A percentile compares a stretch with the other conserved stretches of the same genome.
phyloP scores from a whole-genome alignment of 2,888 invertebrate species.

The Odiellus spinosus region DNA sequence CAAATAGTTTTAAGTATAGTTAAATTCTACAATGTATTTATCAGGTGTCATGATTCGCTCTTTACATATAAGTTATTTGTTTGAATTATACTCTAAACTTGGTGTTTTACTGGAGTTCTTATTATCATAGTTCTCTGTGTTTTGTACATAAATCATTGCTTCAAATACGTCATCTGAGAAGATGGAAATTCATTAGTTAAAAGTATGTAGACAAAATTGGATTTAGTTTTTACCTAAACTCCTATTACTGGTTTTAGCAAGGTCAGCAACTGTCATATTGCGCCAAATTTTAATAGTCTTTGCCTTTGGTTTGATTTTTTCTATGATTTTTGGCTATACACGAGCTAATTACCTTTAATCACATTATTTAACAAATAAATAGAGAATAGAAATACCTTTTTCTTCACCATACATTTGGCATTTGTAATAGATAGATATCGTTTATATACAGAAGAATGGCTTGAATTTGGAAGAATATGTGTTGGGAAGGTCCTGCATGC shows the following conservation, averaged over 20 bases:
- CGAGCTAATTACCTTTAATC: too few relatives aligned
- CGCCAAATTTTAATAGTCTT: conserved; percentile 48
- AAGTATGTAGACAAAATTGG: conserved; percentile 2
- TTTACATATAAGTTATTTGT: neutral
- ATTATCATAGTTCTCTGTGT: conserved; percentile 39
- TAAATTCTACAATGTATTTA: neutral
- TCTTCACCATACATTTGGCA: too few relatives aligned
- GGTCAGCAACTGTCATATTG: conserved; percentile 59
- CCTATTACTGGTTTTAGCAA: conserved; percentile 37
- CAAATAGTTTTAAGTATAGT: neutral
- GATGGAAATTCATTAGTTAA: conserved; percentile 2
- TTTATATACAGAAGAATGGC: too few relatives aligned
- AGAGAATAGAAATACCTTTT: too few relatives aligned
- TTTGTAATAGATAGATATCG: too few relatives aligned
- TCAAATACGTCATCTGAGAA: conserved; percentile 50
- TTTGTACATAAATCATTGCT: conserved; percentile 47
- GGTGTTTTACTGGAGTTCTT: conserved; percentile 32
- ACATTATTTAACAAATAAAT: too few relatives aligned
- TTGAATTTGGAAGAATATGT: too few relatives aligned
- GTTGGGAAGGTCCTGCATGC: too few relatives aligned
- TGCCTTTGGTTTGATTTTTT: neutral
- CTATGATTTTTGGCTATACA: too few relatives aligned
- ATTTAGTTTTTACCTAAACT: neutral
- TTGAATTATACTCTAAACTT: neutral
- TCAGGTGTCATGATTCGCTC: neutral